A percentile compares a stretch with the other conserved stretches of the same genome.
phyloP scores from a whole-genome alignment of 2,113 vertebrate species.

The Suricata suricatta region DNA sequence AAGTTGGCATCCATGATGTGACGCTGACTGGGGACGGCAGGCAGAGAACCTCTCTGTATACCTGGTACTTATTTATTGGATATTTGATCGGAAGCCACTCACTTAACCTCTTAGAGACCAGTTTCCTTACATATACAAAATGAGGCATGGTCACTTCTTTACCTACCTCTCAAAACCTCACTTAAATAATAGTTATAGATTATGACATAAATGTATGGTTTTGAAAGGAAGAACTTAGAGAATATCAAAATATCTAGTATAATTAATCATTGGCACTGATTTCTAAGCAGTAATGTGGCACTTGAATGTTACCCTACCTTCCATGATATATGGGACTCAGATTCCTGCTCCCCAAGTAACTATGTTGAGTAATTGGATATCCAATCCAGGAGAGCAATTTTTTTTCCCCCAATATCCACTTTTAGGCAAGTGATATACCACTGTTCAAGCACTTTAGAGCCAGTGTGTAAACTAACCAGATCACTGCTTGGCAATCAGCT shows the following conservation, averaged over 20 bases:
- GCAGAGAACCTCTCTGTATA: fast-evolving
- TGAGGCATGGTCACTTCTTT: neutral
- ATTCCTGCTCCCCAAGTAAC: neutral
- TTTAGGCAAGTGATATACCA: neutral
- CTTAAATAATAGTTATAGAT: neutral
- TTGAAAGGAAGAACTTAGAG: neutral
- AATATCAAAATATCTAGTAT: neutral
- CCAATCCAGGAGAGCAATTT: neutral
- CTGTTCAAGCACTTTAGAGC: constrained; percentile 20
- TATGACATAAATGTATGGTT: neutral
- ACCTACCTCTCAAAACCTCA: neutral
- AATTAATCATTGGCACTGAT: neutral
- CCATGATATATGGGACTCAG: neutral
- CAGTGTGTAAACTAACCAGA: constrained; percentile 53
- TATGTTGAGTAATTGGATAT: neutral
- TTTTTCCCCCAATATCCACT: neutral
- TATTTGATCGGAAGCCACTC: neutral
- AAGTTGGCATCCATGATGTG: fast-evolving
- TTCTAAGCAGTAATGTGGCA: constrained; percentile 1
- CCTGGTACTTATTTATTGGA: neutral
- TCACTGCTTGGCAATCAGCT: constrained; percentile 54
- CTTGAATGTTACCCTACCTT: neutral
- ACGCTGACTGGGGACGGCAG: neutral
- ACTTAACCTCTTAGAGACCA: neutral
- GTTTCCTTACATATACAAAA: neutral